Conservation (phyloP, 2,797 vertebrate genomes). For the Champsocephalus gunnari region DNA sequence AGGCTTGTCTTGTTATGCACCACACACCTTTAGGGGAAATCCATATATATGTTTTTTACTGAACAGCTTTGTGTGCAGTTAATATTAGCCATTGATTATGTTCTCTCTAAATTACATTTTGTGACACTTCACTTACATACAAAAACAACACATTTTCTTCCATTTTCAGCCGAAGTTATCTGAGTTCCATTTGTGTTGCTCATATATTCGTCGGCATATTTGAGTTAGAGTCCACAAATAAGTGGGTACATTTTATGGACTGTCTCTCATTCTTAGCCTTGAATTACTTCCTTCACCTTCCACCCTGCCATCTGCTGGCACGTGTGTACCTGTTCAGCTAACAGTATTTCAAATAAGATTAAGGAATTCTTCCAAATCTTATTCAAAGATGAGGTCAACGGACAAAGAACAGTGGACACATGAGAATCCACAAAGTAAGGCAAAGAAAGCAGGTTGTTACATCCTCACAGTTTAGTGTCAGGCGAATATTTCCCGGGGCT, state of each 20-base stretch:
- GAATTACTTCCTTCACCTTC: constrained; percentile 7
- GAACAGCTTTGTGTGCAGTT: constrained; percentile 1
- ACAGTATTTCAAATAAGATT: constrained; percentile 2
- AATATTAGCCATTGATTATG: neutral
- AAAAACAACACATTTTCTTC: too few relatives aligned
- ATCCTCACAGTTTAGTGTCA: neutral
- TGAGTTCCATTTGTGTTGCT: too few relatives aligned
- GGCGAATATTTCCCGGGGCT: neutral
- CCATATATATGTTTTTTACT: neutral
- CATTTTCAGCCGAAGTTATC: too few relatives aligned
- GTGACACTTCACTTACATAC: neutral
- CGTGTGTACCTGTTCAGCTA: constrained; percentile 3
- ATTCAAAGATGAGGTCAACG: neutral
- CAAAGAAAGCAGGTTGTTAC: constrained; percentile 1
- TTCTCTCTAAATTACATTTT: neutral
- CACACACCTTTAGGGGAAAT: neutral
- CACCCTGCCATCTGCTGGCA: neutral
- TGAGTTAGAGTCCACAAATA: neutral
- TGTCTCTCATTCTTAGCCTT: neutral
- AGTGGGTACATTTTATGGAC: neutral
- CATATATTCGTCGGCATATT: too few relatives aligned
- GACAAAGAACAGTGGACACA: neutral
- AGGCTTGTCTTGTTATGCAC: constrained; percentile 5
- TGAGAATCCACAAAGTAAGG: neutral
- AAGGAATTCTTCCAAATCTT: neutral